These are phyloP conservation scores for Chrysocyon brachyurus DNA, from an alignment of 2,797 vertebrate genomes.

Conservation along the genomic window DNA sequence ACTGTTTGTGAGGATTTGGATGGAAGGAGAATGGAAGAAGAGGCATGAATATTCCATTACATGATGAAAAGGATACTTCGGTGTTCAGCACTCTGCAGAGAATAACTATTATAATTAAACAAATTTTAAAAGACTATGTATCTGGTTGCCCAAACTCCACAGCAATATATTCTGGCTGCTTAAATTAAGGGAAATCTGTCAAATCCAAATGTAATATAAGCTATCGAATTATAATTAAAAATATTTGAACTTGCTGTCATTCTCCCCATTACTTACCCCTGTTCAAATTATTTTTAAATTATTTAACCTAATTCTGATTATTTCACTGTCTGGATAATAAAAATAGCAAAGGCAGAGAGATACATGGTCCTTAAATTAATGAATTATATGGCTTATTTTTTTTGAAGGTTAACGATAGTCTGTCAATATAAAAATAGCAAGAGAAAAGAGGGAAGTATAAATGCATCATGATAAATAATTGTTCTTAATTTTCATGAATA, in stretches of 20 bases:
- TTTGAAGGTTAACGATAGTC: slow-evolving; percentile 46
- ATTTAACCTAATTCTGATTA: slow-evolving; percentile 59
- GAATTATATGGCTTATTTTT: slow-evolving; percentile 63
- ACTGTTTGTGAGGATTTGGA: background rate
- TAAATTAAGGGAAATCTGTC: background rate
- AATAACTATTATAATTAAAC: background rate
- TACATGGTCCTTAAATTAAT: slow-evolving; percentile 30
- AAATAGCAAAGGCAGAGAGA: background rate
- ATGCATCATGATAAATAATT: background rate
- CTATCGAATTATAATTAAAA: slow-evolving; percentile 61
- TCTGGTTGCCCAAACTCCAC: background rate
- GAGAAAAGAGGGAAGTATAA: background rate
- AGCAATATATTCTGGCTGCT: background rate
- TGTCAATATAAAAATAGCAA: background rate
- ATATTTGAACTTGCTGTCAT: background rate
- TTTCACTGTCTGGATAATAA: slow-evolving; percentile 53
- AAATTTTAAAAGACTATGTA: background rate
- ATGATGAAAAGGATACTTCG: background rate
- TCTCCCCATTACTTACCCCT: background rate
- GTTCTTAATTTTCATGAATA: slow-evolving; percentile 44
- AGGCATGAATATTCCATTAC: background rate
- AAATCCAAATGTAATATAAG: background rate
- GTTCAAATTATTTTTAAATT: slow-evolving; percentile 66
- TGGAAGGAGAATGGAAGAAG: background rate
- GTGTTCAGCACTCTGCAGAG: background rate